phyloP scores from a whole-genome alignment of 1,140 invertebrate species.

The Drosophila pallidifrons region DNA sequence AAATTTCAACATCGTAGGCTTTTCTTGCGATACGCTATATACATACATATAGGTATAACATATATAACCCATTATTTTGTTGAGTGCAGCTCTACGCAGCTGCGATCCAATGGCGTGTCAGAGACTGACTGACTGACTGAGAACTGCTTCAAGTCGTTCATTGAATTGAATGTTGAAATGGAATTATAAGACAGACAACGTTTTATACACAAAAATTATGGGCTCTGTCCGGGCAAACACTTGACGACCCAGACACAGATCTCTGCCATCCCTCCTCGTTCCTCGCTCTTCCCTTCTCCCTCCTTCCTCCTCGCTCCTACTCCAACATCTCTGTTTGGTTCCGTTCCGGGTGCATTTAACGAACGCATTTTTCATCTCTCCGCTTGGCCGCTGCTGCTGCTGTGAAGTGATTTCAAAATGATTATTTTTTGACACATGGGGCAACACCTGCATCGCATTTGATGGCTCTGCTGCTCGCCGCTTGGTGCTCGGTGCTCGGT shows the following conservation, averaged over 20 bases:
- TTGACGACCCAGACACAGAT: conserved; percentile 44
- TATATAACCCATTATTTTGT: conserved; percentile 26
- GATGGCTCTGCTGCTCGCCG: conserved; percentile 9
- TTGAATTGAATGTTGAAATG: conserved; percentile 71
- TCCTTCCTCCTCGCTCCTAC: neutral
- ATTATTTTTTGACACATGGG: conserved; percentile 82
- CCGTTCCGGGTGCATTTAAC: conserved; percentile 50
- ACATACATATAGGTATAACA: conserved; percentile 3
- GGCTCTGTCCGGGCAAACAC: conserved; percentile 23
- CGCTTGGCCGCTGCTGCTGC: conserved; percentile 8
- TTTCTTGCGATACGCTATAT: too few relatives aligned
- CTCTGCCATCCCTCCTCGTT: neutral
- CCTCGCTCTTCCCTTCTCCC: neutral
- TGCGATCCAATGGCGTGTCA: conserved; percentile 26
- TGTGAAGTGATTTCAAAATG: conserved; percentile 79
- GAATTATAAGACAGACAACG: conserved; percentile 63
- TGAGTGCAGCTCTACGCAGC: conserved; percentile 50
- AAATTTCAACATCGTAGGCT: conserved; percentile 13
- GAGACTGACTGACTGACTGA: conserved; percentile 34
- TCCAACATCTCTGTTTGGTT: neutral
- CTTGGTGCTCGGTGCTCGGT: neutral
- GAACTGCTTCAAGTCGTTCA: conserved; percentile 62
- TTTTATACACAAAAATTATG: conserved; percentile 31
- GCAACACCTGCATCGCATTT: conserved; percentile 76
- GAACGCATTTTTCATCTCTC: conserved; percentile 74